Conservation (phyloP, 2,888 invertebrate genomes). For the Sinotaia quadrata region DNA sequence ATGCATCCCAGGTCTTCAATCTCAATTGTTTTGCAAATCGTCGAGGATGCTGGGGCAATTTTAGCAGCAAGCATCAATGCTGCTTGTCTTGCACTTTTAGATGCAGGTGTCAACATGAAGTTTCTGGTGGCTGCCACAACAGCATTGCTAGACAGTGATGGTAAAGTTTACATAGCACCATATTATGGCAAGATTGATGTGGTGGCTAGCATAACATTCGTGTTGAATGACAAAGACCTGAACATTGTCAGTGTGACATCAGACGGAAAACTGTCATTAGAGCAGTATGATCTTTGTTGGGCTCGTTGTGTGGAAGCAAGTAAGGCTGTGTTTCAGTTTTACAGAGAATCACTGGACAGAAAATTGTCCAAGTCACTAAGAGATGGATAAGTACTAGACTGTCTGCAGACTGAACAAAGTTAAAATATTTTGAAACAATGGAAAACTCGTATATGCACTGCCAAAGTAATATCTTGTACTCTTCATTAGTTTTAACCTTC, state of each 20-base stretch:
- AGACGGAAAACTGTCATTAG: constrained; percentile 52
- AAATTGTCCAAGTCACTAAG: constrained; percentile 55
- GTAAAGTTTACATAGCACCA: constrained; percentile 80
- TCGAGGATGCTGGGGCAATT: constrained; percentile 80
- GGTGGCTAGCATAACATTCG: constrained; percentile 56
- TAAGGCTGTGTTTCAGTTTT: constrained; percentile 60
- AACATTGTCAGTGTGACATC: constrained; percentile 57
- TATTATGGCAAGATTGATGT: constrained; percentile 71
- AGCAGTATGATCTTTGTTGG: constrained; percentile 61
- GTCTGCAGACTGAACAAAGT: too few relatives aligned
- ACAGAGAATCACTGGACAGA: constrained; percentile 56
- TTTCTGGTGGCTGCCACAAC: constrained; percentile 85
- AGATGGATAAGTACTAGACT: too few relatives aligned
- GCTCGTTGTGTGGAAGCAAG: constrained; percentile 51
- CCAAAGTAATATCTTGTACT: too few relatives aligned
- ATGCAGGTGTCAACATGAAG: constrained; percentile 87
- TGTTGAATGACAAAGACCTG: constrained; percentile 59
- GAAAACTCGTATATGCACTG: too few relatives aligned
- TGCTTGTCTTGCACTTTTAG: constrained; percentile 85
- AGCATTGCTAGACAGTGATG: constrained; percentile 78
- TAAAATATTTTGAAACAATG: too few relatives aligned
- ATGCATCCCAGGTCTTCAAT: constrained; percentile 87
- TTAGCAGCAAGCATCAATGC: constrained; percentile 88
- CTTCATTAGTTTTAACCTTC: too few relatives aligned
- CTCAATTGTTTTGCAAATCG: constrained; percentile 86